Percentiles rank a stretch among this genome's conserved stretches.
Conservation (phyloP, 2,113 vertebrate genomes). For the Nannospalax galili region DNA sequence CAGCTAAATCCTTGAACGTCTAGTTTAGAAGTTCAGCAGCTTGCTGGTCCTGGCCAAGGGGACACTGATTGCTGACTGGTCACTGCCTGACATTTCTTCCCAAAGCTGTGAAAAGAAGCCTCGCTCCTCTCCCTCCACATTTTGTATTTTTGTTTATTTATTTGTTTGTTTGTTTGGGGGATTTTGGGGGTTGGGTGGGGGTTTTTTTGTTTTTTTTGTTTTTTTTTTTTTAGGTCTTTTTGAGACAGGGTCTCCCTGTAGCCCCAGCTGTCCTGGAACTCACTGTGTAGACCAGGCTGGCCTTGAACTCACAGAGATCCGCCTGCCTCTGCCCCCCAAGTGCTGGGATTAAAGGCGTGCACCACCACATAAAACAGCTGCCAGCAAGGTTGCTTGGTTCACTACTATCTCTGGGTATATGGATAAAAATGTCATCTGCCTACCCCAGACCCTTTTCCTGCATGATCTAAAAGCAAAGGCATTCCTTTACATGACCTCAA, state of each 20-base stretch:
- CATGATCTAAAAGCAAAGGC: background rate
- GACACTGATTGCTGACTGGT: background rate
- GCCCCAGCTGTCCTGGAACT: too few species aligned
- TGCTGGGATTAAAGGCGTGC: too few species aligned
- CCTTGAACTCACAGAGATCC: too few species aligned
- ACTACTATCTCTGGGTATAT: background rate
- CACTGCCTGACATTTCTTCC: background rate
- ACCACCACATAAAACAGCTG: background rate
- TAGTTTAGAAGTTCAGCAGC: conserved; percentile 48
- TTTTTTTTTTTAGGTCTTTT: too few species aligned
- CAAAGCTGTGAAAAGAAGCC: background rate
- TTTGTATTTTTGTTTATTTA: too few species aligned
- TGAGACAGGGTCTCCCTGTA: too few species aligned
- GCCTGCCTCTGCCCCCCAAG: too few species aligned
- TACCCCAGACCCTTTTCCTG: background rate
- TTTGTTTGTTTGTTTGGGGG: too few species aligned
- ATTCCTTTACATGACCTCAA: background rate
- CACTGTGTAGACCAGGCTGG: too few species aligned
- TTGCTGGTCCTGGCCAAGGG: background rate
- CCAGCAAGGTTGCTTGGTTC: background rate
- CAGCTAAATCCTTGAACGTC: conserved; percentile 60
- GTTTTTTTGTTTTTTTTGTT: too few species aligned
- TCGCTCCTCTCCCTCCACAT: background rate
- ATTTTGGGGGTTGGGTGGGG: too few species aligned
- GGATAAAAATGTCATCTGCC: background rate